A percentile compares a stretch with the other conserved stretches of the same genome.
phyloP scores from a whole-genome alignment of 1,140 invertebrate species.

The Camponotus floridanus region DNA sequence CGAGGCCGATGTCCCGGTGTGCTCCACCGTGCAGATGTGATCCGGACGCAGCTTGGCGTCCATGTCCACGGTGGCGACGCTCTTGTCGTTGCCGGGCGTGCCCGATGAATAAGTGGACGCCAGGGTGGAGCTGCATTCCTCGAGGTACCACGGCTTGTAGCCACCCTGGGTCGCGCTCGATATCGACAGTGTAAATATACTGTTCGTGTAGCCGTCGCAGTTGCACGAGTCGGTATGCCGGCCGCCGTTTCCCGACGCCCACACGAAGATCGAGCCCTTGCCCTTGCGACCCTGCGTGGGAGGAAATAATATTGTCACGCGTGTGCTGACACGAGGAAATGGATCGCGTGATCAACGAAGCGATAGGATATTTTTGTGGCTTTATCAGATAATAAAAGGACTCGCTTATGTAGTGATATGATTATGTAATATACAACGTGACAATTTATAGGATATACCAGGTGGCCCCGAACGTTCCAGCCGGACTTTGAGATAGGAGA shows the following conservation, averaged over 20 bases:
- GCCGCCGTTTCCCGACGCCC: conserved; percentile 99
- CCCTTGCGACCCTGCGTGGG: conserved; percentile 93
- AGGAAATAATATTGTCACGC: neutral
- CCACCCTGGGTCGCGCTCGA: conserved; percentile 98
- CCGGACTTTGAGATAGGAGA: too few species aligned
- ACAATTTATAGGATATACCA: neutral
- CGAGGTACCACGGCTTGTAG: conserved; percentile 98
- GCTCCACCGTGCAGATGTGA: conserved; percentile 95
- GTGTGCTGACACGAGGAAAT: neutral
- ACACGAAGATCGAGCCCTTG: conserved; percentile 99
- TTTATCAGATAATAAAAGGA: neutral
- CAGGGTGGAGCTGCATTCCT: conserved; percentile 98
- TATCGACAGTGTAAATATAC: conserved; percentile 99
- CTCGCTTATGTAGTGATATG: neutral
- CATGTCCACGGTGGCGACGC: conserved; percentile 98
- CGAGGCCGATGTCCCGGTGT: conserved; percentile 97
- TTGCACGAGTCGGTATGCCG: conserved; percentile 98
- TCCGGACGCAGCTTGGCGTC: conserved; percentile 93
- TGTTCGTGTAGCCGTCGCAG: conserved; percentile 99
- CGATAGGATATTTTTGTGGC: neutral
- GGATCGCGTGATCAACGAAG: conserved; percentile 8
- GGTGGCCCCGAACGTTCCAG: too few species aligned
- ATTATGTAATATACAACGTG: neutral
- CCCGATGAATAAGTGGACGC: conserved; percentile 98
- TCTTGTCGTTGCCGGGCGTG: conserved; percentile 96